These are phyloP conservation scores for Xylocampa areola DNA, from an alignment of 2,888 invertebrate species.

Conservation along the genomic window DNA sequence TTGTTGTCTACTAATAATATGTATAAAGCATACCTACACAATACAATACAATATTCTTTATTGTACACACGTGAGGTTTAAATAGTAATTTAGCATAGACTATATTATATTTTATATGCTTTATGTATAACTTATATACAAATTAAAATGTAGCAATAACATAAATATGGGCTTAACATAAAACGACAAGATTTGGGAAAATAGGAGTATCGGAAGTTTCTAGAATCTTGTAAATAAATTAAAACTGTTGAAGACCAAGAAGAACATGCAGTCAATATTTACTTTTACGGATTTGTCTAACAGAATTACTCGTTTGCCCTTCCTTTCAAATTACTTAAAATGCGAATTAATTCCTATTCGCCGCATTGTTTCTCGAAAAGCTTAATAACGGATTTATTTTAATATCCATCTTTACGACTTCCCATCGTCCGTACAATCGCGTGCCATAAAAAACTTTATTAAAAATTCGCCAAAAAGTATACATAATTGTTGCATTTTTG, in stretches of 20 bases:
- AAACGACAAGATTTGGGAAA: too few species aligned
- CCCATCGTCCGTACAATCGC: conserved; percentile 32
- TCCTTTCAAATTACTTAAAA: conserved; percentile 41
- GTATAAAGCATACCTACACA: too few species aligned
- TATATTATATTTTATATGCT: too few species aligned
- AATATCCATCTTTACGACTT: conserved; percentile 50
- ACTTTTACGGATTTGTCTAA: conserved; percentile 1
- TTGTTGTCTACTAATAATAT: too few species aligned
- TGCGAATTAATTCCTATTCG: conserved; percentile 11
- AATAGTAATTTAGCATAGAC: too few species aligned
- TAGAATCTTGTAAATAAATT: neutral
- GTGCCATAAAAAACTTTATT: conserved; percentile 50
- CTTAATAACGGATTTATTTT: conserved; percentile 50
- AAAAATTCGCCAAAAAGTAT: conserved; percentile 47
- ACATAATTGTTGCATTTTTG: conserved; percentile 48
- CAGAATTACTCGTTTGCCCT: conserved; percentile 15
- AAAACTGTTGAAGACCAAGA: neutral
- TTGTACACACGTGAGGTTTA: too few species aligned
- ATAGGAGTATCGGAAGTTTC: too few species aligned
- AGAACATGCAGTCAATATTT: neutral
- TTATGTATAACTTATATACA: too few species aligned
- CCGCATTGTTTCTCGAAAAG: conserved; percentile 42
- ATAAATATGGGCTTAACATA: too few species aligned
- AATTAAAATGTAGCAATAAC: too few species aligned
- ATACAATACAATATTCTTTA: too few species aligned